phyloP scores from a whole-genome alignment of 1,140 invertebrate genomes.

The Goniozus legneri region DNA sequence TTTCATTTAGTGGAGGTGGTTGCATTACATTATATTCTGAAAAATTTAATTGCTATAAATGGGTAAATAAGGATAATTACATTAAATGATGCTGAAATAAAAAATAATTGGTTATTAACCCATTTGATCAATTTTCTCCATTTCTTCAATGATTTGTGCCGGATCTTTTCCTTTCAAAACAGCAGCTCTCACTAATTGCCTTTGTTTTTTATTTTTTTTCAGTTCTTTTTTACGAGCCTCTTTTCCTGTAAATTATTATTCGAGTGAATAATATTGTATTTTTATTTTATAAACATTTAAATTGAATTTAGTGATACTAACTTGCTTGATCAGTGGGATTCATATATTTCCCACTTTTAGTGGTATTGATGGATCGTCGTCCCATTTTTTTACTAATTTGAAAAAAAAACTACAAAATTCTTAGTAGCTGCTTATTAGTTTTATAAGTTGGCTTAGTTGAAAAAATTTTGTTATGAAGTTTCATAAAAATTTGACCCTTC shows the following conservation, averaged over 20 bases:
- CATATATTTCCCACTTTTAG: slow-evolving; percentile 99
- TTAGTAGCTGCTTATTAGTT: no score
- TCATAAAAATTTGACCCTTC: no score
- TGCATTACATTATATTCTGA: slow-evolving; percentile 92
- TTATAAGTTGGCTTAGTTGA: no score
- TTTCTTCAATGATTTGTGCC: slow-evolving; percentile 86
- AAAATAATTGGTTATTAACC: slow-evolving; percentile 58
- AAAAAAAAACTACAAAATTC: no score
- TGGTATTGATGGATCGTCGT: slow-evolving; percentile 93
- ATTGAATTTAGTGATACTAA: slow-evolving; percentile 73
- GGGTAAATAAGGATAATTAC: slow-evolving; percentile 4
- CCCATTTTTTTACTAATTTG: slow-evolving; percentile 84
- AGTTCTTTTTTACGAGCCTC: slow-evolving; percentile 96
- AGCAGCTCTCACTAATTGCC: slow-evolving; percentile 90
- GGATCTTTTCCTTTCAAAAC: slow-evolving; percentile 99
- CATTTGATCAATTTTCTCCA: slow-evolving; percentile 98
- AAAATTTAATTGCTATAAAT: slow-evolving; percentile 33
- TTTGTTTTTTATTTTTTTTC: slow-evolving; percentile 97
- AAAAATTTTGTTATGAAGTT: no score
- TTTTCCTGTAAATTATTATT: slow-evolving; percentile 71
- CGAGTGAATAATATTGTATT: slow-evolving; percentile 14
- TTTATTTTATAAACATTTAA: slow-evolving; percentile 17
- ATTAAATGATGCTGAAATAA: neutral
- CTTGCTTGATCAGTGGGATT: slow-evolving; percentile 97
- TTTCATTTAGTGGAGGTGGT: slow-evolving; percentile 91